Percentiles rank a stretch among this genome's conserved stretches.
Conservation (phyloP, 2,113 vertebrate genomes). For the Ictidomys tridecemlineatus region DNA sequence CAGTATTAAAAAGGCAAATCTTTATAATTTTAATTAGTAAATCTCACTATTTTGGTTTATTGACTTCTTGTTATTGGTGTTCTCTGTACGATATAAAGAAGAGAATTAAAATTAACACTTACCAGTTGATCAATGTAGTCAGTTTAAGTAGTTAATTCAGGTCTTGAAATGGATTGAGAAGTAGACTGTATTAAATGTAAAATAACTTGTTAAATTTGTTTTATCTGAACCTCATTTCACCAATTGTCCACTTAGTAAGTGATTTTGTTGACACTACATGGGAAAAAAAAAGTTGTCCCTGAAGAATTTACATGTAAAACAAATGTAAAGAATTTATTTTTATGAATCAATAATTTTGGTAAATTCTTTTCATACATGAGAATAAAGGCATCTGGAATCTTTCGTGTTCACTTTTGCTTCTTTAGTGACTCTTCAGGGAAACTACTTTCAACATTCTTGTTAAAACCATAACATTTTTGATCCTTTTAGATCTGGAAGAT, state of each 20-base stretch:
- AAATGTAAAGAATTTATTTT: not conserved
- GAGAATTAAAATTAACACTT: conserved; percentile 56
- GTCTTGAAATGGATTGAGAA: not conserved
- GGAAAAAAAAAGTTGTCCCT: not conserved
- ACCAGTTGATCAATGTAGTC: not conserved
- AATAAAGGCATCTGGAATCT: not conserved
- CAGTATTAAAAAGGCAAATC: not conserved
- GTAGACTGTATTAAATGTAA: not conserved
- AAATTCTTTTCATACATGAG: not conserved
- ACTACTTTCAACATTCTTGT: not conserved
- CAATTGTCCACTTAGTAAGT: not conserved
- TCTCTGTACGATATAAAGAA: not conserved
- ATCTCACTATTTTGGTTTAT: not conserved
- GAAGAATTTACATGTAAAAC: not conserved
- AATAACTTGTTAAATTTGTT: conserved; percentile 5
- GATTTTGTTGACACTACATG: not conserved
- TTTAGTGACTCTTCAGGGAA: not conserved
- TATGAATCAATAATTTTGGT: not conserved
- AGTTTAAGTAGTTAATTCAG: not conserved
- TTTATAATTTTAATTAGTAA: conserved; percentile 44
- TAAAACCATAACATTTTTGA: not conserved
- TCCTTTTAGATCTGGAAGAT: not conserved
- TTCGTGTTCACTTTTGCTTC: not conserved
- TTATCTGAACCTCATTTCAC: not conserved
- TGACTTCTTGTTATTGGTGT: not conserved